Percentiles rank a stretch among this genome's conserved stretches.
Evolutionary conservation across 2,888 invertebrate genomes (phyloP).

Genomic region (Neoitamus cyanurus): DNA sequence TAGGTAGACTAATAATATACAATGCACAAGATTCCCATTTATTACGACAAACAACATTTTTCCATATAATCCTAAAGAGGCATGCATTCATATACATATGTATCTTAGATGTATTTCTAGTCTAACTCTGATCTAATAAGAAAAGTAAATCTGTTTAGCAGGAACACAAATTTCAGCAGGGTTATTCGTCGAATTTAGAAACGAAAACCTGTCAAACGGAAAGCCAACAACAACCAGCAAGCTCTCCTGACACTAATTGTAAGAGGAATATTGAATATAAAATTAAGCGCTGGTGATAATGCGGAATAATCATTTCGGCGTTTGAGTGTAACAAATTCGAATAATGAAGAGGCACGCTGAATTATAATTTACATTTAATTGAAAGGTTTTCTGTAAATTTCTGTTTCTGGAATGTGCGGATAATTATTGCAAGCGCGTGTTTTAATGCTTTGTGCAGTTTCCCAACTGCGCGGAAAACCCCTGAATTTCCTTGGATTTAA

Average conservation of each 20-base stretch:
- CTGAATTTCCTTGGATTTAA: not conserved
- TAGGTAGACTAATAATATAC: too few species aligned
- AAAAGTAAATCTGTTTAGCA: too few species aligned
- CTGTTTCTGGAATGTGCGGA: not conserved
- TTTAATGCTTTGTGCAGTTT: not conserved
- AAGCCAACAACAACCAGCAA: not conserved
- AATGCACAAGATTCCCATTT: too few species aligned
- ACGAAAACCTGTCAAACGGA: not conserved
- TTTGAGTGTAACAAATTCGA: not conserved
- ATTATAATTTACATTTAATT: not conserved
- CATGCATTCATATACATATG: too few species aligned
- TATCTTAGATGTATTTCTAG: too few species aligned
- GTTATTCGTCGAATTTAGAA: not conserved
- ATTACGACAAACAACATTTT: too few species aligned
- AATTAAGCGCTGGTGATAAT: not conserved
- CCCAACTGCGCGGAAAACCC: not conserved
- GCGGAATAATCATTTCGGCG: constrained; percentile 1
- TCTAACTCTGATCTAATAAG: too few species aligned
- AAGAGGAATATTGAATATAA: not conserved
- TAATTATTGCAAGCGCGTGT: not conserved
- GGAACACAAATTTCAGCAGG: not conserved
- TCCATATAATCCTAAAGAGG: too few species aligned
- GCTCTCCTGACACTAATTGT: not conserved
- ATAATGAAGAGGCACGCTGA: not conserved
- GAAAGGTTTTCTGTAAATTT: not conserved